Percentiles rank a stretch among this genome's conserved stretches.
These are phyloP conservation scores for Apostichopus californicus DNA, from an alignment of 35 echinoderm and acorn worm species.

Conservation along the genomic window DNA sequence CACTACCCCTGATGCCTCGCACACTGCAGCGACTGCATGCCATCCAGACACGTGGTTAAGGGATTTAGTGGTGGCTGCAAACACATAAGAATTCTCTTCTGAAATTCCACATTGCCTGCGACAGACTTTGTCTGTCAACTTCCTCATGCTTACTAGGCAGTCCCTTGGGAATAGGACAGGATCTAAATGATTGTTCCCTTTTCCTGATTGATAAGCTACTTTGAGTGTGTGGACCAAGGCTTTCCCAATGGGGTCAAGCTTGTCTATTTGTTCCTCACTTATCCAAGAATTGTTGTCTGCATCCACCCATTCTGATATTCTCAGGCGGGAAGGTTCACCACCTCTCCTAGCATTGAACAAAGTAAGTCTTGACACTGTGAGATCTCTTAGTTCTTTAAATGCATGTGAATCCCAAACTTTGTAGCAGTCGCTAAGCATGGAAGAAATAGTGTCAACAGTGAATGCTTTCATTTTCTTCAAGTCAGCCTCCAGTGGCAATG, in stretches of 20 bases:
- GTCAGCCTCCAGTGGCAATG: slow-evolving; percentile 54
- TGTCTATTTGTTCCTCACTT: slow-evolving; percentile 38
- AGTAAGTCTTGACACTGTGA: slow-evolving; percentile 45
- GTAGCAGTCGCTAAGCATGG: no score
- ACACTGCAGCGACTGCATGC: slow-evolving; percentile 44
- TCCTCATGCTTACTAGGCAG: slow-evolving; percentile 30
- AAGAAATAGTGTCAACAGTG: slow-evolving; percentile 28
- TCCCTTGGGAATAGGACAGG: slow-evolving; percentile 62
- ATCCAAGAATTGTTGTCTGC: slow-evolving; percentile 63
- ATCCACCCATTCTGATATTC: slow-evolving; percentile 35
- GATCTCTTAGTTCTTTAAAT: slow-evolving; percentile 58
- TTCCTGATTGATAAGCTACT: slow-evolving; percentile 56
- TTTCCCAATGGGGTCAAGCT: slow-evolving; percentile 27
- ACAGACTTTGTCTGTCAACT: slow-evolving; percentile 29
- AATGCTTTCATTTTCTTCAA: slow-evolving; percentile 45
- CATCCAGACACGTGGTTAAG: no score
- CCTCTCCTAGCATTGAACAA: slow-evolving; percentile 47
- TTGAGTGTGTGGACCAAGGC: slow-evolving; percentile 8
- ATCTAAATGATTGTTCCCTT: slow-evolving; percentile 54
- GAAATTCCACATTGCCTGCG: not conserved
- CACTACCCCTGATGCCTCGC: slow-evolving; percentile 39
- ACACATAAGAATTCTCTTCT: no score
- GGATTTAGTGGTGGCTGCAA: no score
- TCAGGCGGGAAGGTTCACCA: no score
- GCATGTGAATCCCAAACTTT: not conserved